Evolutionary conservation across 2,113 vertebrate species (phyloP), one percentile per base, ranked within the genome.

Genomic region (Sarotherodon lohbergeri): DNA sequence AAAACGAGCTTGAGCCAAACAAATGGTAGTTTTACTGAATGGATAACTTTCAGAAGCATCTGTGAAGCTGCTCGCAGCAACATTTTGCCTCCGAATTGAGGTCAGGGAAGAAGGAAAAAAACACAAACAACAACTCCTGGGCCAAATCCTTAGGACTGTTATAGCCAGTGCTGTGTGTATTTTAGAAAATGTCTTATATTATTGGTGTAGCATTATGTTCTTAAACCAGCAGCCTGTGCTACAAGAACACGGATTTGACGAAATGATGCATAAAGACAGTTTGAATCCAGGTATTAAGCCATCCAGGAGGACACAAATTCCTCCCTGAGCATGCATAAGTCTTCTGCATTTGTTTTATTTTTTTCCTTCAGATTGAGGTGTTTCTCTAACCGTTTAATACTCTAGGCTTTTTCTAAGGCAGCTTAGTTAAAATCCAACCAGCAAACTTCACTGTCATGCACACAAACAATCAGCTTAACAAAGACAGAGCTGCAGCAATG

Each of bases 381-480:
- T 56, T 85, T 66, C 61, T 85, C 59, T 71, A 71, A 85, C 81
- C 27, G 9, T 81, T 83, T 81, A 83, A 90, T 91, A 83, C 8
- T 9, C 32, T 19, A 63, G 19, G 66, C 76, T 86, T 22, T 76
- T 50, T 68, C 41, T 63, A 79, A 91, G 87, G 43, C 9, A 11
- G 91, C 91, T 92, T 82, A 84, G 84, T 84, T 63, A 84, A 91
- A 91, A 88, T 90, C 86, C 89, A 84, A 59, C 81, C 76, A 78
- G 80, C 91, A 86, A 86, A 88, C 91, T 81, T 88, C 56, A 55
- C 52, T n/a, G 7, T 63, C 84, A 81, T 85, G 48, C 80, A 83
- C 85, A 68, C 90, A 92, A 92, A 90, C 89, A 90, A 88, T 87
- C 91, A 68, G 82, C 80, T 85, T 73, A 78, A 80, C 86, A 85